A percentile compares a stretch with the other conserved stretches of the same genome.
phyloP scores from a whole-genome alignment of 1,140 invertebrate species.

The Drosophila fuyamai region DNA sequence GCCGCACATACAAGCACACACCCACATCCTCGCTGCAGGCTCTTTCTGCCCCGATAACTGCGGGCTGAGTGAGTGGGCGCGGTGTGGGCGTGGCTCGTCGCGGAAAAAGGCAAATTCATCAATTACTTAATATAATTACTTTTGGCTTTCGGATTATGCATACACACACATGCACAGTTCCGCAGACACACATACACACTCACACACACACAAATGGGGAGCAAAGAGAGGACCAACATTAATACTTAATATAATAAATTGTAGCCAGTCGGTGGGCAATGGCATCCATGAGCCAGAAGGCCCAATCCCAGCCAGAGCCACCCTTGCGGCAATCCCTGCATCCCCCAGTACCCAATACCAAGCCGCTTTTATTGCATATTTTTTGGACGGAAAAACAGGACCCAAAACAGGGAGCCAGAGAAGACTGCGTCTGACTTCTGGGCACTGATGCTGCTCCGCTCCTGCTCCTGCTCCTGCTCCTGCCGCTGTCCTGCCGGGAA shows the following conservation, averaged over 20 bases:
- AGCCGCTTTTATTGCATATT: constrained; percentile 50
- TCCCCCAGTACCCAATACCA: constrained; percentile 1
- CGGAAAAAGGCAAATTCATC: constrained; percentile 82
- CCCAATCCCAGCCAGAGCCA: constrained; percentile 3
- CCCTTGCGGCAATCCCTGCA: neutral
- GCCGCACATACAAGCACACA: constrained; percentile 13
- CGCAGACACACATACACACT: constrained; percentile 31
- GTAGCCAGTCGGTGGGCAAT: constrained; percentile 73
- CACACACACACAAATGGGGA: constrained; percentile 12
- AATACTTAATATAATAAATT: constrained; percentile 84
- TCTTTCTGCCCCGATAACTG: neutral
- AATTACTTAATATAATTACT: constrained; percentile 84
- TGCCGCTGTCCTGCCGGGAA: constrained; percentile 15
- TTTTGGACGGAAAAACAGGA: constrained; percentile 54
- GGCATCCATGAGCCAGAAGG: constrained; percentile 51
- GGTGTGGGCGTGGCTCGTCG: constrained; percentile 22
- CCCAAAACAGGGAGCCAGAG: constrained; percentile 20
- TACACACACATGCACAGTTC: constrained; percentile 42
- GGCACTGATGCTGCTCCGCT: constrained; percentile 9
- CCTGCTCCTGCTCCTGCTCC: neutral
- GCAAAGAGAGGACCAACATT: constrained; percentile 61
- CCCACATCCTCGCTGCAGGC: neutral
- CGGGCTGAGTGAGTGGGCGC: neutral
- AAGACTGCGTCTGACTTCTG: constrained; percentile 37
- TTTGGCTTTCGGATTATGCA: constrained; percentile 83